Conservation (phyloP, 2,797 vertebrate species). For the Hydrolagus colliei region DNA sequence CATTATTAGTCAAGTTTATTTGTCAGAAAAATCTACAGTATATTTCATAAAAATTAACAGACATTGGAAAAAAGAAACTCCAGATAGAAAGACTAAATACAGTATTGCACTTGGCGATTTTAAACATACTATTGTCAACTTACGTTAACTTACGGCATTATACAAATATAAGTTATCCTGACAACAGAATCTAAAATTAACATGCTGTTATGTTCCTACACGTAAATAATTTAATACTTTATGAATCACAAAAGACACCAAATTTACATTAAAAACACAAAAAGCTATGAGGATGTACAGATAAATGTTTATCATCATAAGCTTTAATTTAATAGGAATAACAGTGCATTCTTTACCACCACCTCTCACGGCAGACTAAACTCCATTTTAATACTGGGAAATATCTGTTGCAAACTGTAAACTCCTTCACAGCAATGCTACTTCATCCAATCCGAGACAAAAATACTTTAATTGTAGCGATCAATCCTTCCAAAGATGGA, state of each 20-base stretch:
- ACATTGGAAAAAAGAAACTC: constrained; percentile 57
- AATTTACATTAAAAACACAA: constrained; percentile 32
- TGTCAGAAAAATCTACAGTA: constrained; percentile 28
- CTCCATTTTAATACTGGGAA: constrained; percentile 9
- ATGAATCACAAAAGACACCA: constrained; percentile 27
- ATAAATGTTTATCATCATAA: constrained; percentile 9
- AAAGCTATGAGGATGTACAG: constrained; percentile 21
- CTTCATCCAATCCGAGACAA: background rate
- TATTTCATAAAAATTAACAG: constrained; percentile 76
- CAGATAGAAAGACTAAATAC: constrained; percentile 75
- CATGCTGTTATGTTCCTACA: constrained; percentile 52
- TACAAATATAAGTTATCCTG: constrained; percentile 52
- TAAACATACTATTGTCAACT: constrained; percentile 56
- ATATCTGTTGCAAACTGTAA: background rate
- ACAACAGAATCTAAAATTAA: constrained; percentile 51
- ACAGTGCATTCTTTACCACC: constrained; percentile 12
- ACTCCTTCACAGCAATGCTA: background rate
- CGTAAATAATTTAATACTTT: constrained; percentile 40
- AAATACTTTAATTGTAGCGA: background rate
- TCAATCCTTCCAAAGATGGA: constrained; percentile 6
- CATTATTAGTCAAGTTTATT: constrained; percentile 68
- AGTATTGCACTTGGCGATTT: constrained; percentile 75
- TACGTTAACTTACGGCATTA: constrained; percentile 50
- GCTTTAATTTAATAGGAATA: constrained; percentile 16
- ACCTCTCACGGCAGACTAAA: background rate